Evolutionary conservation across 1,140 invertebrate species (phyloP), one percentile per base, ranked within the genome.

Genomic region (Mylabris phalerata): DNA sequence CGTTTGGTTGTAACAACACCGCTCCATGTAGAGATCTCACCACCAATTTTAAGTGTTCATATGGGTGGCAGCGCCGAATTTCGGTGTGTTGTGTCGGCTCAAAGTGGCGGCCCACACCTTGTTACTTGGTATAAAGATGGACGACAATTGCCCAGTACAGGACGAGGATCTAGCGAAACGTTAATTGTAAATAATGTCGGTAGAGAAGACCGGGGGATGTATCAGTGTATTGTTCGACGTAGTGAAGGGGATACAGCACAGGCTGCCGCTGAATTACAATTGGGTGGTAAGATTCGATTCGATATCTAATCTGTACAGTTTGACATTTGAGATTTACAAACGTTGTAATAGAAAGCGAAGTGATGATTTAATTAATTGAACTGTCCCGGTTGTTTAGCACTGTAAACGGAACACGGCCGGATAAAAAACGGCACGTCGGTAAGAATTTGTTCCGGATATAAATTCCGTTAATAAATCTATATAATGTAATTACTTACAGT

Each of bases 131-230:
- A 84, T 73, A 88, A 90, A 73, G 86, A 91, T 73, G 87, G 87
- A 0, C 73, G 85, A 38, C 82, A 84, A 68, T 71, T 88, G 52
- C 84, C 84, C 2, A 83, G 81, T 13, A 80, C 82, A 9, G 84
- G 84, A 5, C 75, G 84, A 63, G 75, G 76, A 9, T 80, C 83
- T 62, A 79, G 79, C 27, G 85, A 88, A 65, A 79, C 82, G 40
- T 67, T 91, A 25, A 76, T 82, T 39, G 77, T 87, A 44, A 80
- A 82, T 55, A 79, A 85, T 57, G 88, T 90, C 54, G 82, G 84
- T 64, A 75, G 87, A 63, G 85, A 89, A 64, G 87, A 89, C 73
- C 77, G 87, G 61, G 90, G 90, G 57, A 92, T 93, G 87, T 93
- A 92, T 74, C 88, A 91, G 68, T 92, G 89, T 70, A 80, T 93